Evolutionary conservation across 2,797 vertebrate species (phyloP).

Genomic region (Melopsittacus undulatus): DNA sequence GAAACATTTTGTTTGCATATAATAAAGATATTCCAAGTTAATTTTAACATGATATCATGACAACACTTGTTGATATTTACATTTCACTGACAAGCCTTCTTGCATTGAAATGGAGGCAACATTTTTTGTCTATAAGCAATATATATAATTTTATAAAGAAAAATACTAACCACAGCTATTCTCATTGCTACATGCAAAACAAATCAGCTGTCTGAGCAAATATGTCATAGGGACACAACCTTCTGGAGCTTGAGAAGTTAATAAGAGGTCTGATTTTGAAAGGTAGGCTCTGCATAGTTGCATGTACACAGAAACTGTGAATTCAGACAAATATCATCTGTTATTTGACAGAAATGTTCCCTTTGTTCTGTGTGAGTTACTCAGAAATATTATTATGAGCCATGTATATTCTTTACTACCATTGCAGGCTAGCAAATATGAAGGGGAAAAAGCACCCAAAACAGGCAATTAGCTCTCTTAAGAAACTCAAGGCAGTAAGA

Average conservation of each 20-base stretch:
- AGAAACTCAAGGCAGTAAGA: neutral
- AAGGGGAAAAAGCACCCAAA: neutral
- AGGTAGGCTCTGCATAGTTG: neutral
- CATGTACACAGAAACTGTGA: neutral
- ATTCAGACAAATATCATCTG: neutral
- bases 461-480: neutral
- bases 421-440: fast-evolving
- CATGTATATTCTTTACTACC: neutral
- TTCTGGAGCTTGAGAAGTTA: neutral
- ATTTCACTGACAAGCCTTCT: neutral
- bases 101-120: neutral
- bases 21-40: constrained; percentile 43
- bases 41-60: constrained; percentile 36
- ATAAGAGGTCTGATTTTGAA: neutral
- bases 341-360: neutral
- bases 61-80: constrained; percentile 47
- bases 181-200: neutral
- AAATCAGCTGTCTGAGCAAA: neutral
- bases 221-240: neutral
- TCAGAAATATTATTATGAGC: neutral
- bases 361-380: neutral
- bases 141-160: neutral
- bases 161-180: neutral
- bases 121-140: neutral
- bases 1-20: constrained; percentile 29